Percentiles rank a stretch among this genome's conserved stretches.
Evolutionary conservation across 2,888 invertebrate genomes (phyloP).

Genomic region (Pediacus dermestoides): DNA sequence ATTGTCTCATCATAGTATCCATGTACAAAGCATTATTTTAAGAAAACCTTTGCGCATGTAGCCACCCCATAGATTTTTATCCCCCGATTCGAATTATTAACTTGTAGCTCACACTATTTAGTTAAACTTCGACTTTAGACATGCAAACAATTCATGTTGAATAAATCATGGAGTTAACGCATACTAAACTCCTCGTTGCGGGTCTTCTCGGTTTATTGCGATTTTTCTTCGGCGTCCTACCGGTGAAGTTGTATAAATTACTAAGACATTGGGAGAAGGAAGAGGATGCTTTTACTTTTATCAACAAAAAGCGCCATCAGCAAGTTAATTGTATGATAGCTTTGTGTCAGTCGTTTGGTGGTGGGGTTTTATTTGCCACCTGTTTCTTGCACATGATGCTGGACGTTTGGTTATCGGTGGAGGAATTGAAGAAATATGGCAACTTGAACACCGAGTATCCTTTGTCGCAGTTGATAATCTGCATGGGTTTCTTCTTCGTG

Average conservation of each 20-base stretch:
- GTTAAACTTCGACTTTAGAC: constrained; percentile 6
- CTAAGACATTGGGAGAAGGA: constrained; percentile 44
- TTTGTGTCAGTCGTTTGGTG: constrained; percentile 53
- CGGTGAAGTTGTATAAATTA: constrained; percentile 50
- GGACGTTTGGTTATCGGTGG: constrained; percentile 51
- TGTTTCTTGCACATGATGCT: constrained; percentile 59
- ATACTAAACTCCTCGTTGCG: constrained; percentile 52
- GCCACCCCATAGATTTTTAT: too few species aligned
- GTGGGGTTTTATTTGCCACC: constrained; percentile 57
- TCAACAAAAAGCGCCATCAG: constrained; percentile 40
- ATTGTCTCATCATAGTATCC: too few species aligned
- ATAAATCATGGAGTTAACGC: constrained; percentile 45
- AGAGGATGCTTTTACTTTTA: constrained; percentile 34
- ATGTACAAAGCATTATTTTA: too few species aligned
- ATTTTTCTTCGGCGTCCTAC: constrained; percentile 52
- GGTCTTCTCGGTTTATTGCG: constrained; percentile 50
- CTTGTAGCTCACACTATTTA: too few species aligned
- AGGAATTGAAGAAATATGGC: constrained; percentile 40
- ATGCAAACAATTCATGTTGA: constrained; percentile 16
- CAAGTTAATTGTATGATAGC: constrained; percentile 43
- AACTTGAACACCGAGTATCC: constrained; percentile 44
- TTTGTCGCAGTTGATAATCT: constrained; percentile 53
- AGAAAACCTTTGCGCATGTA: too few species aligned
- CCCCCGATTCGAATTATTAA: too few species aligned
- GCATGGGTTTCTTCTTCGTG: constrained; percentile 54